Percentiles rank a stretch among this genome's conserved stretches.
Evolutionary conservation across 2,113 vertebrate genomes (phyloP).

Genomic region (Pomatorhinus ruficollis): DNA sequence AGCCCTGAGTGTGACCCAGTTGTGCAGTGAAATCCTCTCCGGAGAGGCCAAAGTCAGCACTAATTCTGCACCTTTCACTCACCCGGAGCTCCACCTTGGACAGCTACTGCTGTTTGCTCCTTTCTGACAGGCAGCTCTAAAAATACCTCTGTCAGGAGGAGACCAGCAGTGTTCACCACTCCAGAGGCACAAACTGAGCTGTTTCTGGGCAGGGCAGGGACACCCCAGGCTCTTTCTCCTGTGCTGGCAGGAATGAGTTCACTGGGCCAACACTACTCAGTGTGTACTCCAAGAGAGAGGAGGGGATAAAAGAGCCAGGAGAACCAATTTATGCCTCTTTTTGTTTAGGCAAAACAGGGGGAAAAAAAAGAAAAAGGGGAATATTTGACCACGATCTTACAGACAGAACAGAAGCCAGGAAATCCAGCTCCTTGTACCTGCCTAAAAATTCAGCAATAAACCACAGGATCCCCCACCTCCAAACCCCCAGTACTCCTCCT

Average conservation of each 20-base stretch:
- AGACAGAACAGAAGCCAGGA: neutral
- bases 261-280: neutral
- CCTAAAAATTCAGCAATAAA: neutral
- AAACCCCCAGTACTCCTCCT: neutral
- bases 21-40: neutral
- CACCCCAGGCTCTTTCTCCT: neutral
- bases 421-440: neutral
- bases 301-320: neutral
- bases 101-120: neutral
- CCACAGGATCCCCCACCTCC: neutral
- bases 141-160: neutral
- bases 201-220: neutral
- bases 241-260: neutral
- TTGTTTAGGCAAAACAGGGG: neutral
- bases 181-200: neutral
- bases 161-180: neutral
- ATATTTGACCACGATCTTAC: neutral
- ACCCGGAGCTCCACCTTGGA: neutral
- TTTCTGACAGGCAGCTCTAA: neutral
- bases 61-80: conserved; percentile 19
- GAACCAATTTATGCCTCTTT: neutral
- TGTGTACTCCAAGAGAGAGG: neutral
- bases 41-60: neutral
- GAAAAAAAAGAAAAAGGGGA: neutral
- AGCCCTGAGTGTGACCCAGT: neutral